Evolutionary conservation across 1,140 invertebrate genomes (phyloP), one percentile per base, ranked within the genome.

Genomic region (honey bee (Apis mellifera)): DNA sequence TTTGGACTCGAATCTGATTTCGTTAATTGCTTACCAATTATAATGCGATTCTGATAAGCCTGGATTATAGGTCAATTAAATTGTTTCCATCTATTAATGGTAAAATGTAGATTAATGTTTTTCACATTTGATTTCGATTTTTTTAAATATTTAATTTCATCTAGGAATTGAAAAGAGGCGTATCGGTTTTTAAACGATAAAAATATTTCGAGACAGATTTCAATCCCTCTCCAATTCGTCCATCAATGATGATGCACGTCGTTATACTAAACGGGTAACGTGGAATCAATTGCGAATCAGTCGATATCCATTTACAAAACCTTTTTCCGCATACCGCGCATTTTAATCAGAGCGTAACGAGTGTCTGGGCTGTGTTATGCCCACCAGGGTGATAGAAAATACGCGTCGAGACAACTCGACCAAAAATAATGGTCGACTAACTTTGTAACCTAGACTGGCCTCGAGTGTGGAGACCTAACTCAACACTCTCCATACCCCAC

Each of bases 401-500:
- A 78, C 80, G 8, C 78, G 48, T 57, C 26, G 66, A 64, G 52
- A 78, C 74, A 70, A 78, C 57, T 59, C 81, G 81, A 82, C 81
- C 81, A 82, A 82, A 82, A 82, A 82, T 82, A 82, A 82, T 82
- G 75, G 74, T 70, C 81, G 81, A 64, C 80, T 70, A 83, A 83
- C 82, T 84, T 70, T 84, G 83, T 84, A 75, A 84, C 78, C 65
- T 79, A 79, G 77, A 73, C 82, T 82, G 32, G 65, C 78, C 83
- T 76, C 83, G 78, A 54, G 19, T 48, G 70, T 19, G 59, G 57
- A 70, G 71, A 62, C 42, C 54, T 19, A 50, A 62, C 71, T 23
- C 32, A 19, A 80, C 48, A 12, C 74, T 21, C 78, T 66, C 72
- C 78, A 55, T 82, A 54, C 32, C 9, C 4, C 54, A 69, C 79